Conservation (phyloP, 2,113 vertebrate genomes). For the Psilopsiagon aymara region DNA sequence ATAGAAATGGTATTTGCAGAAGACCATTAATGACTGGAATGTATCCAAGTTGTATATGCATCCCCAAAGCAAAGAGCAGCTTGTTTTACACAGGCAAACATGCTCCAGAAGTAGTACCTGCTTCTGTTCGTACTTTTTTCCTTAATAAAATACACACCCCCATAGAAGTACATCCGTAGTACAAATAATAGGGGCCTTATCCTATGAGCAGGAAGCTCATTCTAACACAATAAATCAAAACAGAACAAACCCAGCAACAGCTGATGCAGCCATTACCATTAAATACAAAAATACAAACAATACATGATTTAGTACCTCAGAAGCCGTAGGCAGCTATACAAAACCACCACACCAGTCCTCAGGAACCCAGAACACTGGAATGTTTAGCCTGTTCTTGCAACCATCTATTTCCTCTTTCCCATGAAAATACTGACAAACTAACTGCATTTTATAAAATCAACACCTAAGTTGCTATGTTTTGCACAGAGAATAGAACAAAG, state of each 20-base stretch:
- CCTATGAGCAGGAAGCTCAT: not conserved
- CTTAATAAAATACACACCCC: not conserved
- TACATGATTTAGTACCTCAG: not conserved
- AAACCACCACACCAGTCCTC: not conserved
- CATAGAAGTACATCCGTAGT: not conserved
- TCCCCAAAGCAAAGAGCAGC: not conserved
- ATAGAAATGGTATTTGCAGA: not conserved
- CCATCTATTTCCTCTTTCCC: not conserved
- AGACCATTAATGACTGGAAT: not conserved
- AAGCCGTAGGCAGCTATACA: not conserved
- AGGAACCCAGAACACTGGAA: not conserved
- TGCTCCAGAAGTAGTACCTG: not conserved
- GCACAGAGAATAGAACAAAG: not conserved
- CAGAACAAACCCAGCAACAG: not conserved
- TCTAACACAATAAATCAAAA: not conserved
- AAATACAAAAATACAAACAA: not conserved
- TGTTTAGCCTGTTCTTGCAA: not conserved
- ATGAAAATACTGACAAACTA: not conserved
- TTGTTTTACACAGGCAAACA: not conserved
- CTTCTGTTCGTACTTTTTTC: not conserved
- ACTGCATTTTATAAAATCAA: not conserved
- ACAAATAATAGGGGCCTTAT: not conserved
- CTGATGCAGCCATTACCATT: not conserved
- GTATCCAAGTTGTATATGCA: not conserved
- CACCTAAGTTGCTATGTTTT: not conserved